Evolutionary conservation across 1,140 invertebrate species (phyloP), one percentile per base, ranked within the genome.

Genomic region (Drosophila arizonae): DNA sequence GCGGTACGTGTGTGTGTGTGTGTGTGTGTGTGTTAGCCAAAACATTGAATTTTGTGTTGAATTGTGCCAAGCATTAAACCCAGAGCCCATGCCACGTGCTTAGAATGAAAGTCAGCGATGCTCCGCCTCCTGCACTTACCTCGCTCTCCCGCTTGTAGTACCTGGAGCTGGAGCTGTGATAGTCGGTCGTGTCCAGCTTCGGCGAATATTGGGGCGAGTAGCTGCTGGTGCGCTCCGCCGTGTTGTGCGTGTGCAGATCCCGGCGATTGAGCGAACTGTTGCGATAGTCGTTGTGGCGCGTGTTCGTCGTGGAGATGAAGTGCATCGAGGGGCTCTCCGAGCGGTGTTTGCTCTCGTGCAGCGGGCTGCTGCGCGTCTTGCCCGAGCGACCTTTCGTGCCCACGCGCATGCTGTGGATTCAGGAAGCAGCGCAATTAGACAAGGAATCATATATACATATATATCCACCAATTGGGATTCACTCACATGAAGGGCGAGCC

Each of bases 401-500:
- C 33, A 97, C 96, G 54, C 96, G 92, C 90, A 97, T 94, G 62
- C 81, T 85, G 6, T 0, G 46, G 13, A 26, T 0, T 1, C 4
- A 24, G 36, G 2, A 6, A 3, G 15, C 1, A 30, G 6, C 6
- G 10, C 17, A 24, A 11, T 21, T 26, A 24, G 15, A 11, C 4
- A 2, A 10, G 9, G 15, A 54, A 26, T 6, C 10, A 11, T 9
- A 26, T 28, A 13, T 24, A 0, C 2, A 4, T 6, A 17, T 2
- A 13, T 2, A 17, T 15, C 3, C 8, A 15, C 8, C 0, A 0
- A 8, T 2, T 5, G 5, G 6, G 5, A 1, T 1, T 3, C 0
- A 71, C 82, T 85, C 21, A 85, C 81, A 96, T 95, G 79, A 96
- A 96, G 2, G 96, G 96, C 11, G 95, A 95, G 92, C 98, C 98